Base-by-base conservation (phyloP, 2,797 vertebrate species). In the Crossoptilon crossoptilon region DNA sequence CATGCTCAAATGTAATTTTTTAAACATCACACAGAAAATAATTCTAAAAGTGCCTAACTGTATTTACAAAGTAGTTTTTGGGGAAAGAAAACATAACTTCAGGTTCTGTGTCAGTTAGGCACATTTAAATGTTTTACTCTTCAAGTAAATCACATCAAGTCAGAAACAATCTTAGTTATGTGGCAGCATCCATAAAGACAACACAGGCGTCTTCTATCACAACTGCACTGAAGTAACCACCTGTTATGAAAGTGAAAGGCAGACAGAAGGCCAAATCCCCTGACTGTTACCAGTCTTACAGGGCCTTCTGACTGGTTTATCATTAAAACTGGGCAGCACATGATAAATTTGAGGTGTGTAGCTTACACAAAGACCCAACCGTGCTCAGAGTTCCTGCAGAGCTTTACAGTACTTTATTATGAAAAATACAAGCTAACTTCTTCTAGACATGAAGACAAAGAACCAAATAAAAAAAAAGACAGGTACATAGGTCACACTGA, bases 371-470 rank as follows among this genome's bases (percentile, higher is more conserved):
- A 78, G n/a, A 89, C 55, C 13, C 46, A 74, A 82, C 27, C 33
- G 79, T 85, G 78, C 69, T 90, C 73, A 73, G 59, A 91, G 82
- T 67, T 93, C 59, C n/a, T 84, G 87, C 41, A 73, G 77, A 91
- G 70, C 64, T 22, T 63, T 72, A 92, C 72, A 91, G 92, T 93
- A 94, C 76, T 91, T 93, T 48, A 87, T 70, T 66, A 11, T 89
- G 39, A 58, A 83, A 85, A 94, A 85, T 43, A 21, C 66, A 93
- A 93, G 44, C 93, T 92, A 92, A 75, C 55, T 93, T 91, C 23
- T 74, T 81, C 43, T 85, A 77, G 72, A 87, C 62, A n/a, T 27
- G 19, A 79, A 88, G 17, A 68, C 12, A 1, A 76, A 48, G 87
- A 56, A 88, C 82, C 67, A 86, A 85, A 78, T 58, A 46, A 33